phyloP scores from a whole-genome alignment of 2,113 vertebrate genomes.

The Rutilus rutilus region DNA sequence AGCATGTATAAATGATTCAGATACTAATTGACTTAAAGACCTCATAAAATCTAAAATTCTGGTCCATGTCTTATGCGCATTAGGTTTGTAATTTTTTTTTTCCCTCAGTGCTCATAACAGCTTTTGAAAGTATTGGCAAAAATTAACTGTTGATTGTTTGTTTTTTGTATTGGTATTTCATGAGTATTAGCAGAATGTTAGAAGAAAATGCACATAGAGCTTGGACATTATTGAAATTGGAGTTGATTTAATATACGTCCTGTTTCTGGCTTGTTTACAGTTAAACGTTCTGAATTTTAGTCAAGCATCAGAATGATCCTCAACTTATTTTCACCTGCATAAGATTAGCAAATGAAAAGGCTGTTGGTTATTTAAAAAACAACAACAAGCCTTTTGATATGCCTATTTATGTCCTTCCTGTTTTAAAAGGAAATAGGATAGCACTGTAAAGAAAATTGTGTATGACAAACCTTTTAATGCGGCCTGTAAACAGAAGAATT shows the following conservation, averaged over 20 bases:
- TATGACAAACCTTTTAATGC: not conserved
- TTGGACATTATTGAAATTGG: not conserved
- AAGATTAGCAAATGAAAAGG: no score
- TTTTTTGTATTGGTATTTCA: not conserved
- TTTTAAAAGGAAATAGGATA: constrained; percentile 1
- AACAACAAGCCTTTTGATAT: no score
- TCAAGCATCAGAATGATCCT: no score
- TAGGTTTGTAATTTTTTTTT: not conserved
- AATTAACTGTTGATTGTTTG: not conserved
- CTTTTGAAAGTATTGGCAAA: not conserved
- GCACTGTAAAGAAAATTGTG: not conserved
- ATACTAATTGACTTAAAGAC: not conserved
- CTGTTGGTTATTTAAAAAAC: no score
- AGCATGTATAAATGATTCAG: not conserved
- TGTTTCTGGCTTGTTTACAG: no score
- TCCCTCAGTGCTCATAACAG: not conserved
- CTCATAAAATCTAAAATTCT: not conserved
- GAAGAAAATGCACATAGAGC: not conserved
- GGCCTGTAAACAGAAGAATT: not conserved
- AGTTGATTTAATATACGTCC: not conserved
- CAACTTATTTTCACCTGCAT: no score
- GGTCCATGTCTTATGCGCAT: not conserved
- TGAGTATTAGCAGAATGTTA: not conserved
- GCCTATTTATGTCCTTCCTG: not conserved
- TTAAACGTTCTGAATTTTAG: no score